phyloP scores from a whole-genome alignment of 2,797 vertebrate genomes.

The Centroberyx gerrardi region DNA sequence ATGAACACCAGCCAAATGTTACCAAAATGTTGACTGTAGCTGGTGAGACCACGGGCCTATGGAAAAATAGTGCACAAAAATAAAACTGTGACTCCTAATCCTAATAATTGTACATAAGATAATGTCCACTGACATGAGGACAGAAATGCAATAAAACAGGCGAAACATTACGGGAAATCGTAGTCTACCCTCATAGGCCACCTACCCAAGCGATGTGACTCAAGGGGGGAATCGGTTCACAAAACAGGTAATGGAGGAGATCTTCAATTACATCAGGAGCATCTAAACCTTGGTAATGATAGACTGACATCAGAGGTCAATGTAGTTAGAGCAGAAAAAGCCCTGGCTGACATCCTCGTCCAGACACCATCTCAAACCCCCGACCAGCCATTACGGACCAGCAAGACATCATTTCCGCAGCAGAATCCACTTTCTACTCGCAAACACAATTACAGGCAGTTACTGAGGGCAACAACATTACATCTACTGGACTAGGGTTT shows the following conservation, averaged over 20 bases:
- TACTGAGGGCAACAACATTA: slow-evolving; percentile 45
- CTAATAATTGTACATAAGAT: background rate
- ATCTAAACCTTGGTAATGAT: slow-evolving; percentile 33
- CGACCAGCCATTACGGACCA: slow-evolving; percentile 58
- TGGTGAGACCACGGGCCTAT: background rate
- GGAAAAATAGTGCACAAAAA: background rate
- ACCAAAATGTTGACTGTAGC: background rate
- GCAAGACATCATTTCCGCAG: slow-evolving; percentile 75
- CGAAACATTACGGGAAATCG: background rate
- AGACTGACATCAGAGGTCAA: slow-evolving; percentile 45
- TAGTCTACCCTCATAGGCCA: background rate
- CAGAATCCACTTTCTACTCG: slow-evolving; percentile 72
- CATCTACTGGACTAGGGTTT: slow-evolving; percentile 14
- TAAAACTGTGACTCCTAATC: background rate
- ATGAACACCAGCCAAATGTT: background rate
- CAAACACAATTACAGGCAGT: slow-evolving; percentile 70
- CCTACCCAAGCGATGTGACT: background rate
- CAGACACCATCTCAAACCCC: slow-evolving; percentile 63
- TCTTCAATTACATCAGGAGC: slow-evolving; percentile 31
- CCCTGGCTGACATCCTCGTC: slow-evolving; percentile 20
- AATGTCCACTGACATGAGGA: background rate
- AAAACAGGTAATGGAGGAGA: background rate
- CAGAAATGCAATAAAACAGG: background rate
- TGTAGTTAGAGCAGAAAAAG: slow-evolving; percentile 25
- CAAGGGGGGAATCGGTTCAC: slow-evolving; percentile 3